Evolutionary conservation across 2,888 invertebrate species (phyloP), one percentile per base, ranked within the genome.

Genomic region (Caenorhabditis panamensis): DNA sequence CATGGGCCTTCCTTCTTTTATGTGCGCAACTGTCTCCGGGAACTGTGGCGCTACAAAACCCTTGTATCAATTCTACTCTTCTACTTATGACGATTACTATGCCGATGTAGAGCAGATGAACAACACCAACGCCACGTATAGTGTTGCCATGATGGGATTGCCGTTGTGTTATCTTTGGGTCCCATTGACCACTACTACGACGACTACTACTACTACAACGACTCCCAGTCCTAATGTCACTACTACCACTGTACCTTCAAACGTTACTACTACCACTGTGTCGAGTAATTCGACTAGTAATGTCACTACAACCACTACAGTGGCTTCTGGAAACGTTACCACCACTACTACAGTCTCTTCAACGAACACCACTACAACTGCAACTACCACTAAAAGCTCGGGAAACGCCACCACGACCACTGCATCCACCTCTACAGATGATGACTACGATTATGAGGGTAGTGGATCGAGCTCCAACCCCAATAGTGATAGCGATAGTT

Each of bases 21-120:
- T 51, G 13, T 85, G 85, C 37, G 83, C 79, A 16, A 72, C 64
- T 9, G 61, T 73, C n/a, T 49, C 78, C 31, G 80, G 77, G 2
- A 67, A 68, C 54, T 85, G 85, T 56, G 85, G 85, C n/a, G 78
- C 85, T 1, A 72, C 53, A 0, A 64, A 62, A 6, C 82, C 85
- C 0, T 59, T 85, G 2, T 83, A 82, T 16, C 69, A 80, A 24
- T 85, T 67, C 71, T 79, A 82, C 49, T 75, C 79, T 11, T 64
- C 68, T 16, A 24, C 61, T 11, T 72, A 54, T 28, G 56, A 67
- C 2, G 79, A 80, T 26, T 80, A 80, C 59, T 75, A 75, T 61
- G 79, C 79, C 0, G 75, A 75, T 26, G 53, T 44, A n/a, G 59
- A 68, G 26, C 59, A 59, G 28, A 41, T 18, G 37, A 68, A 59